Conservation (phyloP, 2,113 vertebrate species). For the Isurus oxyrinchus region DNA sequence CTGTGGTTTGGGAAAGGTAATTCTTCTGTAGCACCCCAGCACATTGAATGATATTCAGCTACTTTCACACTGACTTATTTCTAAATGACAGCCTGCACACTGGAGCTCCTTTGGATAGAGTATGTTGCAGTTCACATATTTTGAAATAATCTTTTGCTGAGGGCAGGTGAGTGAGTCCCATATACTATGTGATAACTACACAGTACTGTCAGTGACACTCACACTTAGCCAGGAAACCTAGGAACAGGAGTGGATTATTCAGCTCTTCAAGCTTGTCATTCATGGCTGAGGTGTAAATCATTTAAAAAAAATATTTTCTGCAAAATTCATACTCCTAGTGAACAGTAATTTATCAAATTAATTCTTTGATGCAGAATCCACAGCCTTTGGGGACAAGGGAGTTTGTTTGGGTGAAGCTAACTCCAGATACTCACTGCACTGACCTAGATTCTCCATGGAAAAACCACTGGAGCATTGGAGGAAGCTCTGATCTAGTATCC, state of each 20-base stretch:
- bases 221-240: neutral
- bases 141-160: neutral
- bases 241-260: neutral
- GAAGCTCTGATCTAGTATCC: too few species aligned
- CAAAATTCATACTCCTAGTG: too few species aligned
- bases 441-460: too few species aligned
- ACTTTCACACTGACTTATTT: neutral
- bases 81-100: neutral
- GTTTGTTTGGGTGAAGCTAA: too few species aligned
- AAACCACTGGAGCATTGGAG: too few species aligned
- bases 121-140: neutral
- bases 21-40: neutral
- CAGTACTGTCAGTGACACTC: neutral
- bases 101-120: neutral
- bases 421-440: too few species aligned
- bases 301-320: neutral
- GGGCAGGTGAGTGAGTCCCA: neutral
- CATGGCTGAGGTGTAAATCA: neutral
- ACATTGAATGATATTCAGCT: neutral
- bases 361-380: too few species aligned
- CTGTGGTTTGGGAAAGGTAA: constrained; percentile 31
- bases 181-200: neutral
- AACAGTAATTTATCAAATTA: too few species aligned
- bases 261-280: neutral
- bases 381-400: too few species aligned